phyloP scores from a whole-genome alignment of 1,140 invertebrate genomes.

The Stegodyphus mimosarum region DNA sequence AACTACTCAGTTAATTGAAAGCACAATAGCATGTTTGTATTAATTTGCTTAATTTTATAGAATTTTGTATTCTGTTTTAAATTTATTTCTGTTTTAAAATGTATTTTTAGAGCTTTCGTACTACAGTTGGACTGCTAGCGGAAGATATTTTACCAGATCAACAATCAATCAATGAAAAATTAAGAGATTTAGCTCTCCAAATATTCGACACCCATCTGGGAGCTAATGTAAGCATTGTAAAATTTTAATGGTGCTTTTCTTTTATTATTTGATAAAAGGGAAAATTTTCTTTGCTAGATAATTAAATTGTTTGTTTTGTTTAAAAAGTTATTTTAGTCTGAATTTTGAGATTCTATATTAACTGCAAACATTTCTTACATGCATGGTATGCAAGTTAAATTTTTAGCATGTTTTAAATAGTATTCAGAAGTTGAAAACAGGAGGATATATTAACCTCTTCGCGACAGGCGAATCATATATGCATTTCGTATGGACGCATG shows the following conservation, averaged over 20 bases:
- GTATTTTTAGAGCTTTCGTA: slow-evolving; percentile 47
- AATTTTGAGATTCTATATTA: no score
- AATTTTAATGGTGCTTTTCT: background rate
- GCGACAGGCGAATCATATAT: no score
- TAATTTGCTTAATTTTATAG: no score
- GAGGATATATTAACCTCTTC: no score
- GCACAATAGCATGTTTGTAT: no score
- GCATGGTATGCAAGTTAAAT: no score
- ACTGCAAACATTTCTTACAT: no score
- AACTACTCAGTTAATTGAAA: no score
- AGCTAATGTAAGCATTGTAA: slow-evolving; percentile 24
- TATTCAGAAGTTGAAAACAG: no score
- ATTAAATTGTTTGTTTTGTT: background rate
- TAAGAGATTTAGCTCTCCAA: slow-evolving; percentile 43
- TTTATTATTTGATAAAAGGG: background rate
- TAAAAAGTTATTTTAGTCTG: background rate
- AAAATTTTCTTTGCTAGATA: background rate
- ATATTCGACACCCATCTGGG: slow-evolving; percentile 45
- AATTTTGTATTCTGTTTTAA: no score
- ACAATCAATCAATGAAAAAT: slow-evolving; percentile 20
- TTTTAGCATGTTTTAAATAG: no score
- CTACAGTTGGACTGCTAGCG: slow-evolving; percentile 30
- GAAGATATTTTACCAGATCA: background rate
- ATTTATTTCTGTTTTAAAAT: background rate
- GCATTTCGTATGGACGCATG: no score